Conservation (phyloP, 2,113 vertebrate species). For the Chamaea fasciata region DNA sequence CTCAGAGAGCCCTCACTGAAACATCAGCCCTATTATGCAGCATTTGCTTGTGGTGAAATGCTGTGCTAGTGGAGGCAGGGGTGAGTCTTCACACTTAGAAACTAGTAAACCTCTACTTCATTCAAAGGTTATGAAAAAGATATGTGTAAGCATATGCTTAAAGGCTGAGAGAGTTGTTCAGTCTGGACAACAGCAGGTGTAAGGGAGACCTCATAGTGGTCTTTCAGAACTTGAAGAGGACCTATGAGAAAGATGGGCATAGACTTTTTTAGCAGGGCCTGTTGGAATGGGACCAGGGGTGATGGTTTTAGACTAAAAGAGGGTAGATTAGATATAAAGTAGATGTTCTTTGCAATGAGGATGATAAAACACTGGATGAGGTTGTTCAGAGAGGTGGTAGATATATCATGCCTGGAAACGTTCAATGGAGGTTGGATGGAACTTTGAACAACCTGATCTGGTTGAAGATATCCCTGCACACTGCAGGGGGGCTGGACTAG, state of each 20-base stretch:
- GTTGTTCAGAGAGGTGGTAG: not conserved
- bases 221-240: not conserved
- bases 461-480: not conserved
- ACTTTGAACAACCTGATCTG: not conserved
- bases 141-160: not conserved
- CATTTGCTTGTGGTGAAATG: not conserved
- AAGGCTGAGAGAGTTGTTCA: not conserved
- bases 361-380: not conserved
- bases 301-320: not conserved
- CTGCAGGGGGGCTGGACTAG: not conserved
- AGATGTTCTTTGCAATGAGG: not conserved
- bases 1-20: fast-evolving
- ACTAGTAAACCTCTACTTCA: not conserved
- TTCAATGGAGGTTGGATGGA: not conserved
- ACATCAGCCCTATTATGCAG: not conserved
- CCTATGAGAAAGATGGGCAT: not conserved
- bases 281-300: not conserved
- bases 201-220: not conserved
- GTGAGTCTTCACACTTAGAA: not conserved
- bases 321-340: not conserved
- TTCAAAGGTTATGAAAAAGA: not conserved
- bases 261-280: not conserved
- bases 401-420: not conserved
- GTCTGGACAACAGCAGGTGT: not conserved
- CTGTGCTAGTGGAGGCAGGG: not conserved